Evolutionary conservation across 2,888 invertebrate species (phyloP).

Genomic region (Aspidiotus rigidus): DNA sequence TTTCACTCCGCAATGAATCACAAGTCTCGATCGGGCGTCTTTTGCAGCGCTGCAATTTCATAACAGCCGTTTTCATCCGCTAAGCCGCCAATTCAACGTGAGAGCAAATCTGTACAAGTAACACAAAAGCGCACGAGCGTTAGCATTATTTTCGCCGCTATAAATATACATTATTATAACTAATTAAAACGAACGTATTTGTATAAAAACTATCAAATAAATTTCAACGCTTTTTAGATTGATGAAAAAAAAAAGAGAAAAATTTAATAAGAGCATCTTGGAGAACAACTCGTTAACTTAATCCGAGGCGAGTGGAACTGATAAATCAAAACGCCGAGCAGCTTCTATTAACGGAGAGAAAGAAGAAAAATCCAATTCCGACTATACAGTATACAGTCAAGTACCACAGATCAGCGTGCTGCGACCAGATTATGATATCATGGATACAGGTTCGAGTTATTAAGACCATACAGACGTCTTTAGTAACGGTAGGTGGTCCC

Average conservation of each 20-base stretch:
- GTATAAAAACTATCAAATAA: background rate
- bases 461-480: constrained; percentile 13
- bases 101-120: background rate
- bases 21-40: constrained; percentile 4
- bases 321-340: constrained; percentile 1
- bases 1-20: constrained; percentile 18
- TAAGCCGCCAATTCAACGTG: background rate
- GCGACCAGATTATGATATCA: constrained; percentile 3
- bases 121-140: background rate
- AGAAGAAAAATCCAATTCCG: background rate
- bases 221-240: background rate
- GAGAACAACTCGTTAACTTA: too few species aligned
- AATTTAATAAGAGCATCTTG: too few species aligned
- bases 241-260: too few species aligned
- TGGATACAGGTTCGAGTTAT: background rate
- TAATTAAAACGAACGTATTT: background rate
- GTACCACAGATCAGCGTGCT: background rate
- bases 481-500: constrained; percentile 23
- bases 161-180: too few species aligned
- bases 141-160: background rate
- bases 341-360: background rate
- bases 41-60: constrained; percentile 23
- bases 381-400: background rate
- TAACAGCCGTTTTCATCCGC: constrained; percentile 13
- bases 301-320: background rate